Percentiles rank a stretch among this genome's conserved stretches.
Conservation (phyloP, 2,797 vertebrate species). For the Podargus strigoides region DNA sequence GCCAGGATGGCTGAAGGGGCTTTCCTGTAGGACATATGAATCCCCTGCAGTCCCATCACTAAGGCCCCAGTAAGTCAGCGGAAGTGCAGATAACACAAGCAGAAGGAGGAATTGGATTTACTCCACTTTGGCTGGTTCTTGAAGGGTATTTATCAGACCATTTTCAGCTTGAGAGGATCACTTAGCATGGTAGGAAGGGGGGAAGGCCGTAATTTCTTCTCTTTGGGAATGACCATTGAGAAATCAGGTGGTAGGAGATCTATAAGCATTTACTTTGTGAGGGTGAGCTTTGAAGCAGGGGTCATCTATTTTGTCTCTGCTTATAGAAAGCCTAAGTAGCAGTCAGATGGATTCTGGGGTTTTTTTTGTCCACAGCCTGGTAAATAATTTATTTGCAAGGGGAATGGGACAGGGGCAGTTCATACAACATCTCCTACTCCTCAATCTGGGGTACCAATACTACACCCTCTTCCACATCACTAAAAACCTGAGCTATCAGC, state of each 20-base stretch:
- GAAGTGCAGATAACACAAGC: not conserved
- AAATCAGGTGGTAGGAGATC: not conserved
- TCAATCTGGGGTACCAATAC: not conserved
- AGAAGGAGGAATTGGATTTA: not conserved
- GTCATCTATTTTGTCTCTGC: not conserved
- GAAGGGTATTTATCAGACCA: slow-evolving; percentile 5
- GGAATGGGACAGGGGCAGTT: not conserved
- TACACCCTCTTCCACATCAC: not conserved
- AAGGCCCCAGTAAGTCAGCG: not conserved
- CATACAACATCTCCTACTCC: no score
- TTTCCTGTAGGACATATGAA: not conserved
- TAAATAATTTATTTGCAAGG: not conserved
- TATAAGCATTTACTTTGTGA: not conserved
- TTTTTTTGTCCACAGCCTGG: not conserved
- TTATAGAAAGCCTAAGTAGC: not conserved
- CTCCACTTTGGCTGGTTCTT: not conserved
- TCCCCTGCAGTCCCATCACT: not conserved
- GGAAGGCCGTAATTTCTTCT: not conserved
- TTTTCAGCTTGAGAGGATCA: slow-evolving; percentile 23
- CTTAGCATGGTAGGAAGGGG: not conserved
- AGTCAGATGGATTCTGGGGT: not conserved
- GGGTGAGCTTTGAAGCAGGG: not conserved
- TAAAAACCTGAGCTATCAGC: not conserved
- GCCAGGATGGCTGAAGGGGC: not conserved
- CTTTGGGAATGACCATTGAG: not conserved